Base-by-base conservation (phyloP, 2,888 invertebrate genomes). In the Lathronympha strigana region DNA sequence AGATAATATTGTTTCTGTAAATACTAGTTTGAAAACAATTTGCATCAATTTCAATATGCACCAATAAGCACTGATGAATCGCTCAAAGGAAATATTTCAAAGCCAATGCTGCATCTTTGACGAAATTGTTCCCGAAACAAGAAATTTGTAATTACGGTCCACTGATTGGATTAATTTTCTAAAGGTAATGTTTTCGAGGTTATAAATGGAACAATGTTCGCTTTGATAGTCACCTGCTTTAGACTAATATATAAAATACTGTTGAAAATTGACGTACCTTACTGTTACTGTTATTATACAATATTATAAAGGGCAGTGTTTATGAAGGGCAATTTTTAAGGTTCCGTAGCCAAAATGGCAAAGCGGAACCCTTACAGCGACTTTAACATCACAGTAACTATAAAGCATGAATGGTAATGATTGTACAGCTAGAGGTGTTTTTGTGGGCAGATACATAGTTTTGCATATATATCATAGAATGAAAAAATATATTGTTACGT, bases 1-100 rank as follows among this genome's bases (percentile, higher is more conserved):
- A n/a, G n/a, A n/a, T n/a, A n/a, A n/a, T 33, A 9, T 11, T 33
- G 33, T 33, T 19, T 36, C 50, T 17, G 8, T 9, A 9, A 63
- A 49, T 21, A 51, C 11, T 28, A 28, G 38, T 31, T 51, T 8
- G n/a, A 6, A 53, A 57, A 51, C 33, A 36, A 33, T 47, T 54
- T 33, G 9, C 4, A n/a, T 45, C 25, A 58, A 63, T 51, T 25
- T 28, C 8, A 31, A 33, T 25, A 40, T 19, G 60, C 60, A 40
- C 54, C 66, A 54, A 61, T 25, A 19, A 66, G n/a, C 66, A 61
- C 61, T 38, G 23, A 47, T 9, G 38, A 60, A 45, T 64, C 21
- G 15, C 36, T 54, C 66, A 66, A 66, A 66, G 60, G 50, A 66
- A 66, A 53, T 60, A 60, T 66, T 47, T 47, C 66, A 66, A 66